phyloP scores from a whole-genome alignment of 2,888 invertebrate genomes.

The Anoplius nigerrimus region DNA sequence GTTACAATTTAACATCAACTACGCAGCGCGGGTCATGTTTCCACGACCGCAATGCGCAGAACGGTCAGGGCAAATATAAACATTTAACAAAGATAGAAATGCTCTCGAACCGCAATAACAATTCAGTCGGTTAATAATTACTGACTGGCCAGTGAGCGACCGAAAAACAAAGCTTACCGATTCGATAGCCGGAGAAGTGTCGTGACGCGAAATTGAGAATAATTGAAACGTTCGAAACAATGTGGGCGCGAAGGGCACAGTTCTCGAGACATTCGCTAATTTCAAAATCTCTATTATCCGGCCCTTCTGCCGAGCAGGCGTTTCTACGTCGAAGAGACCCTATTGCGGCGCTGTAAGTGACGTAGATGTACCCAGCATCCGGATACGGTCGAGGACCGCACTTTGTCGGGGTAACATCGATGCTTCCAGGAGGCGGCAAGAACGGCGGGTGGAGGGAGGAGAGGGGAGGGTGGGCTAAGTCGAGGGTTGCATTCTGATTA shows the following conservation, averaged over 20 bases:
- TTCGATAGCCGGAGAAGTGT: too few species aligned
- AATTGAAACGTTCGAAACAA: conserved; percentile 26
- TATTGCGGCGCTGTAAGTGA: not conserved
- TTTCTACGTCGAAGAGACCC: not conserved
- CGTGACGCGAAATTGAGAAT: not conserved
- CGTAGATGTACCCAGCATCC: too few species aligned
- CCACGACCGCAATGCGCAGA: too few species aligned
- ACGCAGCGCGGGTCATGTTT: too few species aligned
- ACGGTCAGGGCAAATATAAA: too few species aligned
- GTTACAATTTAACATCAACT: too few species aligned
- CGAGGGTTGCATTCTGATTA: conserved; percentile 39
- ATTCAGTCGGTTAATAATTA: too few species aligned
- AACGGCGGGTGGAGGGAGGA: not conserved
- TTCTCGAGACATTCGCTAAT: conserved; percentile 61
- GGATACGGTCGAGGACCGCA: too few species aligned
- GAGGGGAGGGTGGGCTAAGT: not conserved
- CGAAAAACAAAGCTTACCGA: too few species aligned
- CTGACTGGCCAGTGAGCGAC: too few species aligned
- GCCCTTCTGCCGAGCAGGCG: conserved; percentile 34
- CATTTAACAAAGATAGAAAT: too few species aligned
- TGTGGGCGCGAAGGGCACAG: conserved; percentile 21
- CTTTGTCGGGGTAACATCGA: not conserved
- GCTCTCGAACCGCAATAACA: too few species aligned
- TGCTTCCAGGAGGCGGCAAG: not conserved
- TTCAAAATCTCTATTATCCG: conserved; percentile 65